Evolutionary conservation across 2,888 invertebrate species (phyloP).

Genomic region (Camponotus fellah): DNA sequence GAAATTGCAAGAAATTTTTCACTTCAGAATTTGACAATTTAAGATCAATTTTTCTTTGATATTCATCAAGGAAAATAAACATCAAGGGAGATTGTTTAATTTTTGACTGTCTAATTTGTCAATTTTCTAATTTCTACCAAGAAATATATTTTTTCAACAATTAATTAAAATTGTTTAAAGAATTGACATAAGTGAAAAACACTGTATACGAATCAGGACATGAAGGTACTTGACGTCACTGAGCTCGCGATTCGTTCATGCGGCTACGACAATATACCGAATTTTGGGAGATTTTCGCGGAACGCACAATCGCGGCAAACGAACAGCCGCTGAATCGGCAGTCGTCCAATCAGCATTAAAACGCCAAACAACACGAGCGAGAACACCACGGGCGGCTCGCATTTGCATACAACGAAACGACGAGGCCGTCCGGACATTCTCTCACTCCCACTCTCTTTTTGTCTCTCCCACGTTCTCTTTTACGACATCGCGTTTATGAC

Average conservation of each 20-base stretch:
- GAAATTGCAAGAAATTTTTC: not conserved
- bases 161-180: not conserved
- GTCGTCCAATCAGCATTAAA: constrained; percentile 85
- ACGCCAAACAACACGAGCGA: constrained; percentile 80
- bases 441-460: constrained; percentile 23
- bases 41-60: not conserved
- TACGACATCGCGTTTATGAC: constrained; percentile 67
- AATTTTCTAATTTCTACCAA: constrained; percentile 5
- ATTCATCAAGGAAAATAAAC: not conserved
- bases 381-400: constrained; percentile 73
- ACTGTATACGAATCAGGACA: not conserved
- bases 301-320: constrained; percentile 80
- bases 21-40: not conserved
- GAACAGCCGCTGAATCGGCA: constrained; percentile 84
- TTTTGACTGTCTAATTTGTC: no score
- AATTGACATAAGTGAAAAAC: not conserved
- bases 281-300: constrained; percentile 70
- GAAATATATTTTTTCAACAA: constrained; percentile 11
- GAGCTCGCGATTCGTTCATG: constrained; percentile 52
- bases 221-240: constrained; percentile 31
- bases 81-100: not conserved
- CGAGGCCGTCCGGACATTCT: constrained; percentile 27
- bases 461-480: constrained; percentile 52
- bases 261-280: constrained; percentile 48
- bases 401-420: constrained; percentile 59